Evolutionary conservation across 2,888 invertebrate genomes (phyloP), one percentile per base, ranked within the genome.

Genomic region (Tachina grossa): DNA sequence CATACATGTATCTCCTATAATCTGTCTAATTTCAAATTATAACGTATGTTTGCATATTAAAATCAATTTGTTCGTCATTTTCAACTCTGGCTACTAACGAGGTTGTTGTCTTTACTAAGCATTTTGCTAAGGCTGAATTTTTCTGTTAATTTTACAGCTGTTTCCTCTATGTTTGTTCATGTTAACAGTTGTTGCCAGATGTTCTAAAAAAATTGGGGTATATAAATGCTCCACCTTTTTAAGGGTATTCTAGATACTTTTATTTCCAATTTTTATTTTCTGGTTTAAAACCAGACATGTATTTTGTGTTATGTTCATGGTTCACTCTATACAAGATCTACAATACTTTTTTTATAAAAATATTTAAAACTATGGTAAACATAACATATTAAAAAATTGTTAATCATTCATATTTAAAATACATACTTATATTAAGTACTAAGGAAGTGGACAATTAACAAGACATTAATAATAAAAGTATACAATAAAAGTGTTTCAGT

Each of bases 371-470:
- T 77, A 76, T 19, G 39, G 19, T n/a, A 68, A 77, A 77, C 65
- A 76, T 11, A 69, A 78, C 69, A 61, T 31, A 31, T 31, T 31
- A 59, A 41, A 74, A 22, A 9, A 61, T 61, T 53, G 22, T 71
- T 47, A 53, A 53, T 61, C 43, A 31, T 19, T 72, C 43, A 14
- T 47, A 31, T 19, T 41, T 47, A 16, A 9, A 71, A 49, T 55
- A 51, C 65, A 55, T 49, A 66, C 75, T 76, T 84, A 80, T 22
- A 66, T 84, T 84, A 84, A 84, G 84, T 84, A 84, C 83, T 79
- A 75, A 75, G 71, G 57, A 75, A 65, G 14, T 10, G 69, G 61
- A 84, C 75, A 79, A 43, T 49, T 66, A 49, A 49, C 4, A 59
- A 41, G 43, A 47, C 49, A 43, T 14, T 31, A 45, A 47, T n/a